Base-by-base conservation (phyloP, 1,140 invertebrate genomes). In the Potamilus streckersoni region DNA sequence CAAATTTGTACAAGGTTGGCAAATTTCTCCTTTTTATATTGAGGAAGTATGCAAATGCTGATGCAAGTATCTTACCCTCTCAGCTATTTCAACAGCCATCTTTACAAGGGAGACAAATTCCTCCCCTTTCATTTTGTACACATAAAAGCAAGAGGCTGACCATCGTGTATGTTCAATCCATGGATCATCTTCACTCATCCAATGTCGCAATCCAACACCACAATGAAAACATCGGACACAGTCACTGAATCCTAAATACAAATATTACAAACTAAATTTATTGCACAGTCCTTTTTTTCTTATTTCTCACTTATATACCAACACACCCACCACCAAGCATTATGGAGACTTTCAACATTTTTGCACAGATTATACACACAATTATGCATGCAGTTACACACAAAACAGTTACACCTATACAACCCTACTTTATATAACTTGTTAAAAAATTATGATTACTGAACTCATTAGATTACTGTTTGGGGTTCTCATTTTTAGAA, bases 181-280 rank as follows among this genome's bases (percentile, higher is more conserved):
- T 12, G 69, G 59, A 4, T 59, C 69, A 49, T 71, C 69, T n/a
- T 38, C 61, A 20, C 55, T 27, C 23, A 62, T 38, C 69, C 69
- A 71, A 19, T 71, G 61, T 16, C 69, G 59, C 16, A 71, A 27
- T 11, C 69, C 69, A 31, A 58, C 59, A 0, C 69, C 69, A 59
- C 69, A 71, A 31, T 58, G 56, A 62, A 62, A 71, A 71, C 69
- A 71, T 56, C 69, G 19, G 55, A 61, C 58, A 31, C 69, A 62
- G 27, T 71, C 69, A 8, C 69, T 19, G 31, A 71, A 61, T 38
- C 69, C 69, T 71, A 17, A 14, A 16, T 1, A 31, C 27, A 23
- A 63, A 67, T 6, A 66, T 19, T 8, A 38, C 31, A 14, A 64
- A 64, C 20, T 14, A 16, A 64, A 4, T 64, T 15, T 19, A 1